Evolutionary conservation across 1,140 invertebrate genomes (phyloP).

Genomic region (Drosophila subpulchrella): DNA sequence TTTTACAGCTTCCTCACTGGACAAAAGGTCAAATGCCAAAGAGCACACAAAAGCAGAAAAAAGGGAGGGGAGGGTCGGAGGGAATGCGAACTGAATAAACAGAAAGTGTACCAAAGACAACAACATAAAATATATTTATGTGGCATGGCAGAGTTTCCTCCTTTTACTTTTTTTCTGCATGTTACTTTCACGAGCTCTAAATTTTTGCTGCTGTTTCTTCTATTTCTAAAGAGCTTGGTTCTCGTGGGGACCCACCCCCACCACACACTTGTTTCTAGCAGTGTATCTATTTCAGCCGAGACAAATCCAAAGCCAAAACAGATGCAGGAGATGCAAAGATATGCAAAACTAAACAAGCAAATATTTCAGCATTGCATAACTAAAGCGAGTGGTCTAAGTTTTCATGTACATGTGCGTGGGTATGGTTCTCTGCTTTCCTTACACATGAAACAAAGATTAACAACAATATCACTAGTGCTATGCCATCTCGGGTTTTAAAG

Average conservation of each 20-base stretch:
- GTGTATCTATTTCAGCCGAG: conserved; percentile 22
- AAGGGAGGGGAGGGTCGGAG: neutral
- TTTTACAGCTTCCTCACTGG: conserved; percentile 70
- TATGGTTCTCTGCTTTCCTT: neutral
- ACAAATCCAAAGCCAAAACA: conserved; percentile 56
- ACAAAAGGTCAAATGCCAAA: conserved; percentile 73
- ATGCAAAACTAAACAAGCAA: conserved; percentile 82
- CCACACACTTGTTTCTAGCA: neutral
- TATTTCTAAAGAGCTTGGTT: conserved; percentile 52
- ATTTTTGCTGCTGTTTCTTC: conserved; percentile 29
- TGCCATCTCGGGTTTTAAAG: neutral
- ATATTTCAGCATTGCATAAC: conserved; percentile 81
- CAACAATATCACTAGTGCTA: neutral
- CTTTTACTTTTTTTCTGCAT: conserved; percentile 36
- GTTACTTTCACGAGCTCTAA: conserved; percentile 54
- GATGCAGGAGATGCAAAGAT: conserved; percentile 70
- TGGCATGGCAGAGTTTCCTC: conserved; percentile 56
- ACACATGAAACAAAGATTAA: neutral
- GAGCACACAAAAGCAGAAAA: conserved; percentile 20
- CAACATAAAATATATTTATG: conserved; percentile 79
- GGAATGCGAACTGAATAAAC: conserved; percentile 39
- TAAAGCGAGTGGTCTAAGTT: conserved; percentile 41
- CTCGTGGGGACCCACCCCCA: conserved; percentile 7
- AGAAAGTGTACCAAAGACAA: conserved; percentile 66
- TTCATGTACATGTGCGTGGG: conserved; percentile 3